A percentile compares a stretch with the other conserved stretches of the same genome.
Conservation (phyloP, 2,797 vertebrate species). For the Centropyge bicolor region DNA sequence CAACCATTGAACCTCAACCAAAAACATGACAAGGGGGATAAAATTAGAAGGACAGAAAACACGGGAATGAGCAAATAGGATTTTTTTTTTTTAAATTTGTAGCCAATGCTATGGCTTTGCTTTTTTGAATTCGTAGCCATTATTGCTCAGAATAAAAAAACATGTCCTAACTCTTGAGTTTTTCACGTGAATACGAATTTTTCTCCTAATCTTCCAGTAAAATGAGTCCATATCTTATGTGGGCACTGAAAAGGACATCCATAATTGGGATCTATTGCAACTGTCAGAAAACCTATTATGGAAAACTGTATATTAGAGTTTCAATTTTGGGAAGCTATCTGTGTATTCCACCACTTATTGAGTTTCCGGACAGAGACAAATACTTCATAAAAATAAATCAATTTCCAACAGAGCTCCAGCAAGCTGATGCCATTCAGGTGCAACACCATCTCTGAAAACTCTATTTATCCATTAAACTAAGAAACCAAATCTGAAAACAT, state of each 20-base stretch:
- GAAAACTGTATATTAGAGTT: neutral
- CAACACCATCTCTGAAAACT: conserved; percentile 1
- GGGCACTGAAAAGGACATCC: neutral
- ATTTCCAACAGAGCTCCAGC: conserved; percentile 3
- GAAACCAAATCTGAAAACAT: conserved; percentile 16
- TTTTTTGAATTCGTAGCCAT: too few relatives aligned
- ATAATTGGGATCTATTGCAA: neutral
- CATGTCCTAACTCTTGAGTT: too few relatives aligned
- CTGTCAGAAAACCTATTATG: neutral
- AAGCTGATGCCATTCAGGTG: conserved; percentile 1
- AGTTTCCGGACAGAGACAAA: conserved; percentile 35
- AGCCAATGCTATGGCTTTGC: too few relatives aligned
- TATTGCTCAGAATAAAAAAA: too few relatives aligned
- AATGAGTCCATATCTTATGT: neutral
- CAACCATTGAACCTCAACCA: neutral
- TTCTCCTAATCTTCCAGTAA: neutral
- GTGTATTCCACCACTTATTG: conserved; percentile 2
- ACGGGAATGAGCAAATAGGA: too few relatives aligned
- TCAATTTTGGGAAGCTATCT: neutral
- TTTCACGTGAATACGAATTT: neutral
- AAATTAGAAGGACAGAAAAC: too few relatives aligned
- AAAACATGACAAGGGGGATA: too few relatives aligned
- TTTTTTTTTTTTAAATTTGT: too few relatives aligned
- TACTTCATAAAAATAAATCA: conserved; percentile 31
- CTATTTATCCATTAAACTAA: neutral